Conservation (phyloP, 2,888 invertebrate genomes). For the Psylliodes chrysocephalus region DNA sequence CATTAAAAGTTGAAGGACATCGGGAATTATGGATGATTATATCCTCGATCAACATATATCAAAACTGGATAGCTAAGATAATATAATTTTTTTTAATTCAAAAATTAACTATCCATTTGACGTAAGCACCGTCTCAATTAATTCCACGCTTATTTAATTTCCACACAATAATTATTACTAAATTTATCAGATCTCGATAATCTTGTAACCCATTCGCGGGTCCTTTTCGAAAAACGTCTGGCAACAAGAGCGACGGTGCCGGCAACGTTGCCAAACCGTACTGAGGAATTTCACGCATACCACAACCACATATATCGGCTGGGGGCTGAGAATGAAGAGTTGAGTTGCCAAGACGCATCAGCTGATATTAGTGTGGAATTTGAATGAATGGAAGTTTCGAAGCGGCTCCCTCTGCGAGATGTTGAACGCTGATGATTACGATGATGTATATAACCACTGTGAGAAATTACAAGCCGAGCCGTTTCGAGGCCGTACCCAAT, state of each 20-base stretch:
- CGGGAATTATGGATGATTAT: too few relatives aligned
- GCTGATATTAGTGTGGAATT: constrained; percentile 34
- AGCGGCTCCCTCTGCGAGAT: constrained; percentile 9
- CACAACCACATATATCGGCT: not conserved
- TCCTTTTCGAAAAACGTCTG: not conserved
- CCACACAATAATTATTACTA: not conserved
- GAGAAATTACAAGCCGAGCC: constrained; percentile 27
- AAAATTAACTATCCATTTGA: too few relatives aligned
- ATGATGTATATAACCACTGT: constrained; percentile 20
- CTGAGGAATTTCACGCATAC: constrained; percentile 7
- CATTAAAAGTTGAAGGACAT: too few relatives aligned
- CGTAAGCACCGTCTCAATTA: too few relatives aligned
- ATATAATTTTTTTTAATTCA: too few relatives aligned
- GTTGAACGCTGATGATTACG: constrained; percentile 10
- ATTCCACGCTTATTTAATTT: too few relatives aligned
- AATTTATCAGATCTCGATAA: not conserved
- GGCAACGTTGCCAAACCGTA: constrained; percentile 1
- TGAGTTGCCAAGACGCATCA: constrained; percentile 24
- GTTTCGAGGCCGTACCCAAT: too few relatives aligned
- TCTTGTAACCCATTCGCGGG: not conserved
- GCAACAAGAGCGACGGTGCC: not conserved
- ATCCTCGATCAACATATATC: too few relatives aligned
- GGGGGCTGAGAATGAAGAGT: not conserved
- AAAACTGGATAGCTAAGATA: too few relatives aligned
- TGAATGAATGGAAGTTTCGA: constrained; percentile 32